Evolutionary conservation across 2,797 vertebrate species (phyloP).

Genomic region (Poeciliopsis gracilis): DNA sequence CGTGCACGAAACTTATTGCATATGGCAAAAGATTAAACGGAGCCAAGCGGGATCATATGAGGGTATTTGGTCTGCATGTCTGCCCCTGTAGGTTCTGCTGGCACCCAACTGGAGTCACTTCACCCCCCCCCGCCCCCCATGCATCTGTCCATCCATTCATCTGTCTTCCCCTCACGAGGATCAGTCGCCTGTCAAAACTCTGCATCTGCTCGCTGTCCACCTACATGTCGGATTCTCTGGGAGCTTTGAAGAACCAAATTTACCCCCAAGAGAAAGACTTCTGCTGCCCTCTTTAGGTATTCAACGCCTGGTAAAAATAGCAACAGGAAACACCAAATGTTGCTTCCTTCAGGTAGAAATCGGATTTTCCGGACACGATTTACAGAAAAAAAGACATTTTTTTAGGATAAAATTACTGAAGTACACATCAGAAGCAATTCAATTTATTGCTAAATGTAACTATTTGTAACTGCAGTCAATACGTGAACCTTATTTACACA

Average conservation of each 20-base stretch:
- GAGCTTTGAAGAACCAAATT: slow-evolving; percentile 1
- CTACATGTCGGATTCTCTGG: slow-evolving; percentile 5
- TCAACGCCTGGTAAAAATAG: not conserved
- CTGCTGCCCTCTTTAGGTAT: not conserved
- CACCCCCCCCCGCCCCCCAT: not conserved
- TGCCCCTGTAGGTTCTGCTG: slow-evolving; percentile 11
- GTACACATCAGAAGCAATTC: not conserved
- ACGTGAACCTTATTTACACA: not conserved
- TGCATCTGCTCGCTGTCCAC: slow-evolving; percentile 32
- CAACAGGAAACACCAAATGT: not conserved
- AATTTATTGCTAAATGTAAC: not conserved
- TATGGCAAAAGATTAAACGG: slow-evolving; percentile 5
- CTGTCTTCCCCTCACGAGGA: slow-evolving; percentile 38
- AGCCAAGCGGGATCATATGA: slow-evolving; percentile 12
- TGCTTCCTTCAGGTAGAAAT: not conserved
- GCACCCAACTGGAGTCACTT: slow-evolving; percentile 17
- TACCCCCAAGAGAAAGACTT: slow-evolving; percentile 17
- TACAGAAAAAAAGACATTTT: not conserved
- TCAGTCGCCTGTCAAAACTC: slow-evolving; percentile 45
- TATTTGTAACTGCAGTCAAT: not conserved
- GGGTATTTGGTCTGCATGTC: slow-evolving; percentile 15
- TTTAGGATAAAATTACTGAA: not conserved
- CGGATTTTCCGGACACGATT: not conserved
- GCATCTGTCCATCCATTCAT: slow-evolving; percentile 36
- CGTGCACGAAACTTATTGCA: not conserved